Evolutionary conservation across 2,888 invertebrate species (phyloP).

Genomic region (Mythimna impura): DNA sequence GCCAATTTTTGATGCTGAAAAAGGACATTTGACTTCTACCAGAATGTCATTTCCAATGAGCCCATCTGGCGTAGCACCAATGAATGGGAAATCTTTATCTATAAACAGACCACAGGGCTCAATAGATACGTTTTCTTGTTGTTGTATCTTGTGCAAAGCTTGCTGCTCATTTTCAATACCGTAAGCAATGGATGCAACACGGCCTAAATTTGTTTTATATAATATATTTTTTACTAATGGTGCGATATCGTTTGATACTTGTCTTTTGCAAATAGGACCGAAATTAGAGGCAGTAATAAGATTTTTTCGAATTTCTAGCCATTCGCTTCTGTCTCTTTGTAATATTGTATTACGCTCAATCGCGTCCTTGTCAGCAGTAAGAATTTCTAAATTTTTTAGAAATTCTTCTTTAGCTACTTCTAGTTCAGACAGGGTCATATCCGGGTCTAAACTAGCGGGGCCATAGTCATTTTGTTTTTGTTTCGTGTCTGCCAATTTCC

Average conservation of each 20-base stretch:
- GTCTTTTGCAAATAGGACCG: constrained; percentile 47
- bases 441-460: constrained; percentile 10
- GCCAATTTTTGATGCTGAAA: constrained; percentile 12
- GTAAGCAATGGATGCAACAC: constrained; percentile 24
- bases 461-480: constrained; percentile 16
- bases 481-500: neutral
- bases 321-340: constrained; percentile 33
- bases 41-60: constrained; percentile 3
- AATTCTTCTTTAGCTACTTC: neutral
- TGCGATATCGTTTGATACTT: constrained; percentile 20
- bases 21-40: constrained; percentile 10
- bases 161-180: constrained; percentile 6
- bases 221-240: constrained; percentile 57
- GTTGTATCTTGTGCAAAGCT: constrained; percentile 15
- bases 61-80: constrained; percentile 7
- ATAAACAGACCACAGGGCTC: constrained; percentile 23
- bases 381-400: neutral
- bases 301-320: constrained; percentile 21
- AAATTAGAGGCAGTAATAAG: constrained; percentile 57
- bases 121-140: constrained; percentile 8
- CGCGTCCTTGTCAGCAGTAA: constrained; percentile 3
- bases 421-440: neutral
- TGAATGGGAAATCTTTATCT: neutral
- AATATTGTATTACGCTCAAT: constrained; percentile 14
- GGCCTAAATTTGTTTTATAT: constrained; percentile 49